Evolutionary conservation across 2,113 vertebrate species (phyloP).

Genomic region (Mionectes macconnelli): DNA sequence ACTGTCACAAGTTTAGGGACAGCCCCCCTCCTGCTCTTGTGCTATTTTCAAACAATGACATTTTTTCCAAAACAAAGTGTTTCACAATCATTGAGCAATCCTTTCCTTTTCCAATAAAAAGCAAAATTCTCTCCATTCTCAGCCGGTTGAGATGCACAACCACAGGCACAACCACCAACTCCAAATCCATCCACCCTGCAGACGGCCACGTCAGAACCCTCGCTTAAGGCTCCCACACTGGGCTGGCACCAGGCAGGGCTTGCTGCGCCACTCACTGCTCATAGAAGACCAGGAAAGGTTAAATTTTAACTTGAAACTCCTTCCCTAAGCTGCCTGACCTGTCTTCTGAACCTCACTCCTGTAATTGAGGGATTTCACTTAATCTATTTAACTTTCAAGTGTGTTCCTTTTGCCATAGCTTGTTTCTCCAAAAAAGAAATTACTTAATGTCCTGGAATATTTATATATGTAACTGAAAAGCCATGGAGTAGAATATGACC

Average conservation of each 20-base stretch:
- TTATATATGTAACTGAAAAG: neutral
- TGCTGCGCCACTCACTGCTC: neutral
- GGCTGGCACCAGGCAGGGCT: neutral
- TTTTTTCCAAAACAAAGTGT: conserved; percentile 45
- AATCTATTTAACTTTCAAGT: neutral
- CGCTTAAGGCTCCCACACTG: neutral
- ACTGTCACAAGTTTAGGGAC: neutral
- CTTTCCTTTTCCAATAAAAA: conserved; percentile 32
- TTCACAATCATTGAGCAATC: conserved; percentile 35
- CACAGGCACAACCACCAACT: conserved; percentile 27
- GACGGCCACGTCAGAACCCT: neutral
- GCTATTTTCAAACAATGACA: conserved; percentile 8
- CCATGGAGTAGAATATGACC: neutral
- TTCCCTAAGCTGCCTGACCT: neutral
- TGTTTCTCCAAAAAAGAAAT: neutral
- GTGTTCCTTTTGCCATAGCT: neutral
- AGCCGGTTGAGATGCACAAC: neutral
- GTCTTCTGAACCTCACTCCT: neutral
- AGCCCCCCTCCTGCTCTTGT: neutral
- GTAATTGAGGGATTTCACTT: neutral
- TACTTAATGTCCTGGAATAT: neutral
- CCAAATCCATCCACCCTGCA: neutral
- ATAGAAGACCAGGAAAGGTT: neutral
- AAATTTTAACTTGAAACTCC: neutral
- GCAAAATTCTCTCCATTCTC: conserved; percentile 33